Base-by-base conservation (phyloP, 2,888 invertebrate genomes). In the Philaethria dido region DNA sequence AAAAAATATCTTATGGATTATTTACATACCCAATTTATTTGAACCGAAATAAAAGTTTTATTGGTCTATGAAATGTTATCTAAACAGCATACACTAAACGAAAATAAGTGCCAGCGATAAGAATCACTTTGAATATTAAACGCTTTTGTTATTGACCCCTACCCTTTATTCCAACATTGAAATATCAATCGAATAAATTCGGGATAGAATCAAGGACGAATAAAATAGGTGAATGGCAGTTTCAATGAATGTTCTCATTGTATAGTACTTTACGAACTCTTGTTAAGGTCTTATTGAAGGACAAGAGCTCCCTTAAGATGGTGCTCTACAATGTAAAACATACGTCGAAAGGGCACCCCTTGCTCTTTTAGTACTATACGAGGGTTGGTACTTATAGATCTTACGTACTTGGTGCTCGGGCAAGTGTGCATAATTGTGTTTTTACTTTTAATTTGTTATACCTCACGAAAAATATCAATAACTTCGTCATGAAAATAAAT, bases 261-360 rank as follows among this genome's bases (percentile, higher is more conserved):
- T 86, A 85, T 76, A 80, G 78, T 75, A 81, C 86, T 85, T 80
- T 77, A 72, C 76, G 70, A 87, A 88, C 78, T 74, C 89, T 91
- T 92, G 82, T 90, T 88, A 88, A 80, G 83, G 81, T 82, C 82
- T 87, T 86, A 90, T 92, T 91, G 89, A 88, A 85, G 87, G 78
- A 84, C 83, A 81, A 89, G 90, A 75, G 82, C 75, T 82, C 83
- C 83, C 85, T 69, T 75, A 77, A 77, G 78, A 73, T 74, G 75
- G 80, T 79, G 78, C 81, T 80, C 80, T 80, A 80, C 86, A 86
- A 86, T 83, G 81, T 78, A 80, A 81, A 78, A 78, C 77, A 75
- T 74, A 83, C 71, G 81, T 81, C 80, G 82, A 83, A 83, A 80
- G 80, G 82, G 81, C 82, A 82, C 86, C 81, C 88, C 84, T 89